phyloP scores from a whole-genome alignment of 2,888 invertebrate genomes.

The Lissocephala sabroskyi region DNA sequence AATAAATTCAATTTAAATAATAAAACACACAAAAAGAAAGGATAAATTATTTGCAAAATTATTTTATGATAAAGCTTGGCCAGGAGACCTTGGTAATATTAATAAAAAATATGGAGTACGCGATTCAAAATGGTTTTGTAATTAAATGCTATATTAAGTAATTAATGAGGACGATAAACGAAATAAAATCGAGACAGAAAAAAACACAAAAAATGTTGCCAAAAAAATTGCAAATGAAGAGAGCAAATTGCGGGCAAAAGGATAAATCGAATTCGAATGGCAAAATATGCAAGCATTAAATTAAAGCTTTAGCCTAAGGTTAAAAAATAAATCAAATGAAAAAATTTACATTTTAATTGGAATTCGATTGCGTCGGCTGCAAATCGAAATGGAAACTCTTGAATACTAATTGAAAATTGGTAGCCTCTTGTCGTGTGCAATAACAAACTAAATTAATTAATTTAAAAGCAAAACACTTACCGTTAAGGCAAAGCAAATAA shows the following conservation, averaged over 20 bases:
- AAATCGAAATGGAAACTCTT: slow-evolving; percentile 2
- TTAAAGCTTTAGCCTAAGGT: slow-evolving; percentile 31
- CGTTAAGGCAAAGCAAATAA: slow-evolving; percentile 37
- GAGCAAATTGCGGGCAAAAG: slow-evolving; percentile 7
- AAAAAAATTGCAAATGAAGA: slow-evolving; percentile 11
- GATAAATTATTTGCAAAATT: too few species aligned
- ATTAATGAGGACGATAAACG: slow-evolving; percentile 30
- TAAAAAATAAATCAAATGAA: slow-evolving; percentile 13
- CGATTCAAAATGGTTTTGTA: slow-evolving; percentile 30
- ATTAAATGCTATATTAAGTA: slow-evolving; percentile 47
- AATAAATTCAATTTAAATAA: slow-evolving; percentile 29
- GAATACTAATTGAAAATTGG: slow-evolving; percentile 22
- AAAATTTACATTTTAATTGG: slow-evolving; percentile 10
- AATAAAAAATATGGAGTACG: neutral
- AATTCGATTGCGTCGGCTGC: neutral
- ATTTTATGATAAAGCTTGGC: slow-evolving; percentile 16
- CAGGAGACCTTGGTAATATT: slow-evolving; percentile 9
- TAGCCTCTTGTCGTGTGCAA: slow-evolving; percentile 23
- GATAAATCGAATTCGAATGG: neutral
- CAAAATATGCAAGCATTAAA: neutral
- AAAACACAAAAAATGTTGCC: slow-evolving; percentile 11
- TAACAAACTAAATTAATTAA: slow-evolving; percentile 19
- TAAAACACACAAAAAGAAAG: too few species aligned
- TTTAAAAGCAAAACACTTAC: slow-evolving; percentile 14
- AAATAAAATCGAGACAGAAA: slow-evolving; percentile 5